A percentile compares a stretch with the other conserved stretches of the same genome.
phyloP scores from a whole-genome alignment of 2,888 invertebrate genomes.

The Sinopyrophorus schimmeli region DNA sequence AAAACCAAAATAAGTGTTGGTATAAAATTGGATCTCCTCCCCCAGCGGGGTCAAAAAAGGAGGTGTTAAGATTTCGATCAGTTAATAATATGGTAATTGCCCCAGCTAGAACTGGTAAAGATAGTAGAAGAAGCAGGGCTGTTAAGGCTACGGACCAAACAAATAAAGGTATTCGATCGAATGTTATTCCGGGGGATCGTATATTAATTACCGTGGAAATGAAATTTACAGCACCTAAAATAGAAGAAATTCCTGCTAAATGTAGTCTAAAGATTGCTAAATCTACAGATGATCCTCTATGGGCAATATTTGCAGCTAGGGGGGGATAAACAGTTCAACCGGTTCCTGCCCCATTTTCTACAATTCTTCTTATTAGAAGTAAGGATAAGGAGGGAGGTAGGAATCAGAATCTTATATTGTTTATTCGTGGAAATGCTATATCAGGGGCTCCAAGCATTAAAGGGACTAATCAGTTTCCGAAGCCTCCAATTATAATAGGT shows the following conservation, averaged over 20 bases:
- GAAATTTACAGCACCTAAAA: constrained; percentile 80
- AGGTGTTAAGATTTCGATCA: constrained; percentile 79
- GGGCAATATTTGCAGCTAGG: constrained; percentile 64
- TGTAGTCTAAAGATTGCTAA: constrained; percentile 62
- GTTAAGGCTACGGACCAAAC: constrained; percentile 73
- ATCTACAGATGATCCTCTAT: constrained; percentile 71
- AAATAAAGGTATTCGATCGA: constrained; percentile 73
- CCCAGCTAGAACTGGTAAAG: constrained; percentile 76
- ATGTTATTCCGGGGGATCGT: constrained; percentile 50
- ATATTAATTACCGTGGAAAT: constrained; percentile 77
- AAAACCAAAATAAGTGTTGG: constrained; percentile 87
- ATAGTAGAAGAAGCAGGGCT: constrained; percentile 66
- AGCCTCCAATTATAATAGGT: constrained; percentile 78
- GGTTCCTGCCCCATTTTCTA: constrained; percentile 73
- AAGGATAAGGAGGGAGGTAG: constrained; percentile 71
- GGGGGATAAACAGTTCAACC: constrained; percentile 81
- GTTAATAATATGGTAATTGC: constrained; percentile 79
- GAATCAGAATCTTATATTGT: constrained; percentile 84
- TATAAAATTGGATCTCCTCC: constrained; percentile 81
- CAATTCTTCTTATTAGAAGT: constrained; percentile 65
- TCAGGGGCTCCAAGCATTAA: constrained; percentile 77
- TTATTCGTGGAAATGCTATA: constrained; percentile 82
- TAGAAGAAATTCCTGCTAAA: constrained; percentile 72
- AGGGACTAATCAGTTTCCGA: constrained; percentile 81
- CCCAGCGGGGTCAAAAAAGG: constrained; percentile 79